Evolutionary conservation across 2,113 vertebrate species (phyloP).

Genomic region (Bucco capensis): DNA sequence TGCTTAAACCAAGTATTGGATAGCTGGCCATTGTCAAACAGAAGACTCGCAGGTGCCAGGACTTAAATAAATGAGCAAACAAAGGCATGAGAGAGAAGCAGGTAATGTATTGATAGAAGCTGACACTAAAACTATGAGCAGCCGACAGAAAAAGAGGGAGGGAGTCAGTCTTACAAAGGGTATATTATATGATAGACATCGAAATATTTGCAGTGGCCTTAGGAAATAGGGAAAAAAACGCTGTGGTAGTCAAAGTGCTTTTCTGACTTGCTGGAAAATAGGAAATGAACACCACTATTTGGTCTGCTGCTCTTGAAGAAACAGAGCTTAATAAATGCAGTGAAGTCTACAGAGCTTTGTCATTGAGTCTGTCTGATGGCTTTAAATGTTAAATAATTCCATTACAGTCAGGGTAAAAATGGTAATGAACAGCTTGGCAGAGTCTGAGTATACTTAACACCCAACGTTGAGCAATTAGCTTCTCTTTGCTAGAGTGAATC

Average conservation of each 20-base stretch:
- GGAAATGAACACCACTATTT: background rate
- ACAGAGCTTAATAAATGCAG: background rate
- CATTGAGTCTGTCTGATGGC: background rate
- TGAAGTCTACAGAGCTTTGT: background rate
- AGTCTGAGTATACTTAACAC: constrained; percentile 13
- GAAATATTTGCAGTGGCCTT: background rate
- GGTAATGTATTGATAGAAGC: background rate
- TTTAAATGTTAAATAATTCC: constrained; percentile 59
- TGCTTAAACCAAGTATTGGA: constrained; percentile 3
- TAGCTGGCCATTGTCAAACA: background rate
- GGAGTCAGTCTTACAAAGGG: background rate
- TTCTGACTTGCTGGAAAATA: background rate
- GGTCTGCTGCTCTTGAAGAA: background rate
- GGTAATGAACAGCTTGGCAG: constrained; percentile 53
- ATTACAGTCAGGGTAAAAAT: constrained; percentile 18
- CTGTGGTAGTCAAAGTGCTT: background rate
- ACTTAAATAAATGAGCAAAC: background rate
- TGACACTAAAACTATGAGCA: background rate
- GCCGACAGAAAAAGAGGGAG: background rate
- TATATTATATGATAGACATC: background rate
- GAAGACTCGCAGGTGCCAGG: background rate
- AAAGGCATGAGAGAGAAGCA: background rate
- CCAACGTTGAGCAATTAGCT: constrained; percentile 53
- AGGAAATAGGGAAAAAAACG: background rate
- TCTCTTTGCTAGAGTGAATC: constrained; percentile 5